phyloP scores from a whole-genome alignment of 2,797 vertebrate genomes.

The Loriculus beryllinus region DNA sequence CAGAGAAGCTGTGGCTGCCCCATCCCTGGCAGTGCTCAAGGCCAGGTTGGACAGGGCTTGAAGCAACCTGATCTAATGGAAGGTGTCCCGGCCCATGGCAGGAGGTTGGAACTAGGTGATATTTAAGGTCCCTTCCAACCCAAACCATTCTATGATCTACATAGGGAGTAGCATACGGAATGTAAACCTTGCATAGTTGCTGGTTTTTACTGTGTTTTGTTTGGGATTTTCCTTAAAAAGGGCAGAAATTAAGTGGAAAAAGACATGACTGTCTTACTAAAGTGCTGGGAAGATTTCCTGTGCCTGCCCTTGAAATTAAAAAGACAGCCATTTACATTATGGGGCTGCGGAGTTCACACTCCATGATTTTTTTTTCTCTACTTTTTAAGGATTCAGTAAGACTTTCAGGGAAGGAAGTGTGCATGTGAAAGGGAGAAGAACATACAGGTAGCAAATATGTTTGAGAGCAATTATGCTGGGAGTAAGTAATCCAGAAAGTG shows the following conservation, averaged over 20 bases:
- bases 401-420: not conserved
- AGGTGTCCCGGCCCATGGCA: not conserved
- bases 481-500: conserved; percentile 40
- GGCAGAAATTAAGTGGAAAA: not conserved
- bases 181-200: not conserved
- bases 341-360: not conserved
- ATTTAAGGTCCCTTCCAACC: not conserved
- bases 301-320: not conserved
- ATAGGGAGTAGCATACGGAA: not conserved
- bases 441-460: not conserved
- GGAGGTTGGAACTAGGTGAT: not conserved
- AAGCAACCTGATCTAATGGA: not conserved
- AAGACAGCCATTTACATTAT: not conserved
- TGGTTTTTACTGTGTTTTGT: not conserved
- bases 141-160: not conserved
- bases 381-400: not conserved
- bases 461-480: conserved; percentile 11
- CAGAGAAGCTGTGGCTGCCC: not conserved
- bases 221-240: not conserved
- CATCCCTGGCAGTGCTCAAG: not conserved
- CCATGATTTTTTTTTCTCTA: not conserved
- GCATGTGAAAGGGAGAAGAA: not conserved
- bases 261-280: not conserved
- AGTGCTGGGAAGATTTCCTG: not conserved
- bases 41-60: not conserved